These are phyloP conservation scores for Anolis apletophallus DNA, from an alignment of 2,797 vertebrate species.

Conservation along the genomic window DNA sequence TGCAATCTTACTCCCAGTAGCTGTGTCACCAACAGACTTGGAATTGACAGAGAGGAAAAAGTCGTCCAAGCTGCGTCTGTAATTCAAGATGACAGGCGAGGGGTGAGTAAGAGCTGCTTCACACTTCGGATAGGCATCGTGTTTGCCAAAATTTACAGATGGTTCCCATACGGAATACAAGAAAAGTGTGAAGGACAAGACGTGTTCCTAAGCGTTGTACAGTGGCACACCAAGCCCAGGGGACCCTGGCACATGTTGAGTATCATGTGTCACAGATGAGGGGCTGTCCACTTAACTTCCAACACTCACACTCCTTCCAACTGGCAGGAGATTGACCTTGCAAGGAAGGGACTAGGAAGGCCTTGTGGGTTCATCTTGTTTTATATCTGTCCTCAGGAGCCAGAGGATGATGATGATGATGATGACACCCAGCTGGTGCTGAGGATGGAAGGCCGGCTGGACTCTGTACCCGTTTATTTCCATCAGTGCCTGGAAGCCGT, in stretches of 20 bases:
- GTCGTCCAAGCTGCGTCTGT: constrained; percentile 5
- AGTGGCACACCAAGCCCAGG: not conserved
- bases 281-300: too few species aligned
- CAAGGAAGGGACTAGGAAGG: not conserved
- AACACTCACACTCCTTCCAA: too few species aligned
- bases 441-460: too few species aligned
- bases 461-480: too few species aligned
- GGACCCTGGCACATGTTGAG: not conserved
- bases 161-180: constrained; percentile 14
- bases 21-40: constrained; percentile 8
- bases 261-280: too few species aligned
- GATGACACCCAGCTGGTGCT: too few species aligned
- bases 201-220: constrained; percentile 6
- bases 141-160: constrained; percentile 24
- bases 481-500: too few species aligned
- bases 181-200: constrained; percentile 28
- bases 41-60: constrained; percentile 23
- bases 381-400: not conserved
- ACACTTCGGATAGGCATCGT: constrained; percentile 25
- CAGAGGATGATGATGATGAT: too few species aligned
- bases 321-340: too few species aligned
- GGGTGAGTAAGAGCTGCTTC: constrained; percentile 40
- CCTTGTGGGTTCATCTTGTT: not conserved
- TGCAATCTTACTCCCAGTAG: not conserved
- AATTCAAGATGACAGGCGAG: constrained; percentile 38